Evolutionary conservation across 2,888 invertebrate genomes (phyloP), one percentile per base, ranked within the genome.

Genomic region (Graphium colonna): DNA sequence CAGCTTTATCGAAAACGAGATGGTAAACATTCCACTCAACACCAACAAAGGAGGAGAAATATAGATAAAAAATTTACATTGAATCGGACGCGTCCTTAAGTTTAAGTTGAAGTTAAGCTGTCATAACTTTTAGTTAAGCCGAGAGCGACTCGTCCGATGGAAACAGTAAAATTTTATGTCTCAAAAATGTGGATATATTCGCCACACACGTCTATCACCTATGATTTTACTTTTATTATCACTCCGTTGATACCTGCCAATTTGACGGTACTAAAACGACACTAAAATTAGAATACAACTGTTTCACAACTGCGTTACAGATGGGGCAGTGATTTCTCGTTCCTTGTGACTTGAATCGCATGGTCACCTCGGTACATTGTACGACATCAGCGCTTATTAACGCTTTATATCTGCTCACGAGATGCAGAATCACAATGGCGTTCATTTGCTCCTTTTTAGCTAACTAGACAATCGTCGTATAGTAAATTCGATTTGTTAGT

Each of bases 111-210:
- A 49, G 15, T 39, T 33, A n/a, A n/a, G n/a, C n/a, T n/a, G n/a
- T n/a, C n/a, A n/a, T n/a, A n/a, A n/a, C n/a, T n/a, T n/a, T n/a
- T n/a, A n/a, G n/a, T n/a, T n/a, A 44, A 40, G 53, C 40, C 44
- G 53, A 43, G 28, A 13, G 17, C 18, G 47, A 56, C 52, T 76
- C 74, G 76, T 75, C 78, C 66, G 68, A 67, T 76, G 68, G 69
- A 67, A 68, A 79, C 70, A 72, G 71, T 85, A 80, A 84, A 84
- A 79, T 73, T 71, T 71, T 78, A 78, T 75, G 75, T 71, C 73
- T 75, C 77, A 79, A 84, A 83, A 74, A 77, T 77, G 74, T 76
- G 69, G 71, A 69, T 79, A 71, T 79, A 75, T 76, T 71, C 74
- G 69, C 69, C 70, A 67, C 72, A 76, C 76, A 73, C 67, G 77